phyloP scores from a whole-genome alignment of 2,888 invertebrate genomes.

The Leptothorax acervorum region DNA sequence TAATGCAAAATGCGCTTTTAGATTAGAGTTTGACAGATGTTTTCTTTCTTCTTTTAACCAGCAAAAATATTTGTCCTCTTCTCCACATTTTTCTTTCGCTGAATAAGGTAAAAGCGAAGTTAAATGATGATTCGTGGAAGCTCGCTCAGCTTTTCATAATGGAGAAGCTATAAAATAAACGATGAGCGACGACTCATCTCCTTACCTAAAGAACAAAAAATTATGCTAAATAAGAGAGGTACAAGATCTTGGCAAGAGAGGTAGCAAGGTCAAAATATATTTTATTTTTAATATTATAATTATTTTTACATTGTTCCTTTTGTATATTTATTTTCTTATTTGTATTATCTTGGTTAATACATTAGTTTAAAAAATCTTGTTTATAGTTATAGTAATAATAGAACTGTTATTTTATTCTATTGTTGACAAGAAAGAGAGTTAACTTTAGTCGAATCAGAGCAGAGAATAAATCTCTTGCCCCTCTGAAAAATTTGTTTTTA shows the following conservation, averaged over 20 bases:
- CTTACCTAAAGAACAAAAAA: conserved; percentile 1
- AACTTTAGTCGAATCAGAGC: neutral
- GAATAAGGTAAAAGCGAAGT: conserved; percentile 68
- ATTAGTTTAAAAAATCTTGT: neutral
- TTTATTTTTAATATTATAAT: neutral
- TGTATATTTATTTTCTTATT: neutral
- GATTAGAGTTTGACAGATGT: conserved; percentile 20
- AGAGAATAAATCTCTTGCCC: neutral
- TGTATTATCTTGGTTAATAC: too few species aligned
- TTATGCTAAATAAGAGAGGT: conserved; percentile 4
- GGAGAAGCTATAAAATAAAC: conserved; percentile 24
- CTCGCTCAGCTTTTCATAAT: conserved; percentile 44
- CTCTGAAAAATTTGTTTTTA: conserved; percentile 32
- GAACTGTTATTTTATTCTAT: neutral
- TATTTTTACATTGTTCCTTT: neutral
- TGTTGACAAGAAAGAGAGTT: neutral
- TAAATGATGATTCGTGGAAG: conserved; percentile 63
- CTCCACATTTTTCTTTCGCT: conserved; percentile 52
- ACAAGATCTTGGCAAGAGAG: neutral
- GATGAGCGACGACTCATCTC: conserved; percentile 49
- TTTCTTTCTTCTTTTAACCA: conserved; percentile 37
- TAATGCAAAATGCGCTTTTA: neutral
- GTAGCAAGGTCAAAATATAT: neutral
- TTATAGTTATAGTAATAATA: neutral
- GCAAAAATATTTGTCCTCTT: conserved; percentile 54